phyloP scores from a whole-genome alignment of 92 coral and sea anemone species.

The Virgularia gustaviana region DNA sequence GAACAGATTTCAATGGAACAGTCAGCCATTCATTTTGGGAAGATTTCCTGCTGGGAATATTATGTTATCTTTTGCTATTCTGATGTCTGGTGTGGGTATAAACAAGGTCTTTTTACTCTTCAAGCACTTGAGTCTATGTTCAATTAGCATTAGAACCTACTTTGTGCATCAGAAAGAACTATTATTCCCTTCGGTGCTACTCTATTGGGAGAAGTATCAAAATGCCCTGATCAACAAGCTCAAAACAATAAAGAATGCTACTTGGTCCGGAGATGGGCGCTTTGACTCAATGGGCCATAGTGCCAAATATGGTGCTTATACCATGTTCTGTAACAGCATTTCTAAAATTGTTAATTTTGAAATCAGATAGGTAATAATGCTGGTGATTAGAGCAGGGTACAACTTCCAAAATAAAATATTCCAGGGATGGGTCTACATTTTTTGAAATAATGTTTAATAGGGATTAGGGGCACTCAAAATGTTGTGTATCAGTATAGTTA shows the following conservation, averaged over 20 bases:
- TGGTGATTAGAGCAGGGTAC: background rate
- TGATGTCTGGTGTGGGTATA: slow-evolving; percentile 19
- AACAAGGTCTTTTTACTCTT: slow-evolving; percentile 8
- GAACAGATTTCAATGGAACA: slow-evolving; percentile 32
- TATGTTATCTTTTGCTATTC: slow-evolving; percentile 16
- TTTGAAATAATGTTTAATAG: no score
- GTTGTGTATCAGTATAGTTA: no score
- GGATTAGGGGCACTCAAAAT: no score
- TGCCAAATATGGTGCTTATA: no score
- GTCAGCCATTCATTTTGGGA: background rate
- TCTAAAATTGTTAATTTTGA: background rate
- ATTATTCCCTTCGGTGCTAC: slow-evolving; percentile 24
- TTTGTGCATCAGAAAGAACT: slow-evolving; percentile 23
- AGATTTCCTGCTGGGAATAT: slow-evolving; percentile 25
- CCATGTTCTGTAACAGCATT: background rate
- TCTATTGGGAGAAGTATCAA: slow-evolving; percentile 29
- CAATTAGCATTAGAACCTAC: slow-evolving; percentile 17
- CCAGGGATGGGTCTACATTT: background rate
- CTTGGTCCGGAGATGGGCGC: background rate
- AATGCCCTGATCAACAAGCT: background rate
- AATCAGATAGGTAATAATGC: background rate
- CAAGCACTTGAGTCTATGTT: slow-evolving; percentile 10
- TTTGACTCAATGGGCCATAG: no score
- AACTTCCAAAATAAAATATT: background rate
- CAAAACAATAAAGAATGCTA: slow-evolving; percentile 2